Percentiles rank a stretch among this genome's conserved stretches.
phyloP scores from a whole-genome alignment of 2,113 vertebrate genomes.

The Myrmecobius fasciatus region DNA sequence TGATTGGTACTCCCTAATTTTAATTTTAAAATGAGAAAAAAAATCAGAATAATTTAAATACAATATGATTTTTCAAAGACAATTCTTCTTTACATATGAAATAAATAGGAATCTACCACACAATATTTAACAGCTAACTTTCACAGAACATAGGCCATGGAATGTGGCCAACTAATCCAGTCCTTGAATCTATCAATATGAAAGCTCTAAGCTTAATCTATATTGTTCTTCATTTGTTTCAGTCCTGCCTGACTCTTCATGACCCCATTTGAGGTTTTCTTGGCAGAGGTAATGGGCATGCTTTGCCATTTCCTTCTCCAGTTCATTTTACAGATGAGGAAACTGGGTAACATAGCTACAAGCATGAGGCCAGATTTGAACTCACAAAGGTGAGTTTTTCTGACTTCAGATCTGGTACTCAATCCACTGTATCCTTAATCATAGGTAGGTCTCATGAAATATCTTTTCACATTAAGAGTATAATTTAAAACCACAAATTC shows the following conservation, averaged over 20 bases:
- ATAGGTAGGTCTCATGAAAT: neutral
- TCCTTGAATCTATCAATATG: neutral
- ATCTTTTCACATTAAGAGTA: neutral
- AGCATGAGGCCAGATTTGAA: neutral
- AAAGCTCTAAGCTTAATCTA: neutral
- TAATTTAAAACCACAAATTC: neutral
- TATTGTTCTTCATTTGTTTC: neutral
- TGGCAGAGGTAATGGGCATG: neutral
- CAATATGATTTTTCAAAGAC: neutral
- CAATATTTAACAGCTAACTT: neutral
- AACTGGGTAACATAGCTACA: neutral
- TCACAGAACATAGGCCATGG: neutral
- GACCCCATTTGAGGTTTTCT: neutral
- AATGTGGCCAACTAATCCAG: neutral
- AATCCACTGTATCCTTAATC: neutral
- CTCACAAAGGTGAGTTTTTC: neutral
- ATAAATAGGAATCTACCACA: neutral
- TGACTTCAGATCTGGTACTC: neutral
- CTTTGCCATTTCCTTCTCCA: neutral
- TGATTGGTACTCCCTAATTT: neutral
- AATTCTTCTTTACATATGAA: neutral
- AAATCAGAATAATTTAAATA: conserved; percentile 22
- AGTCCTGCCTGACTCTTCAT: neutral
- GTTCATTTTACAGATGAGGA: neutral
- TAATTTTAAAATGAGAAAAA: neutral